These are phyloP conservation scores for Sebastes glaucus DNA, from an alignment of 2,797 vertebrate species.

Conservation along the genomic window DNA sequence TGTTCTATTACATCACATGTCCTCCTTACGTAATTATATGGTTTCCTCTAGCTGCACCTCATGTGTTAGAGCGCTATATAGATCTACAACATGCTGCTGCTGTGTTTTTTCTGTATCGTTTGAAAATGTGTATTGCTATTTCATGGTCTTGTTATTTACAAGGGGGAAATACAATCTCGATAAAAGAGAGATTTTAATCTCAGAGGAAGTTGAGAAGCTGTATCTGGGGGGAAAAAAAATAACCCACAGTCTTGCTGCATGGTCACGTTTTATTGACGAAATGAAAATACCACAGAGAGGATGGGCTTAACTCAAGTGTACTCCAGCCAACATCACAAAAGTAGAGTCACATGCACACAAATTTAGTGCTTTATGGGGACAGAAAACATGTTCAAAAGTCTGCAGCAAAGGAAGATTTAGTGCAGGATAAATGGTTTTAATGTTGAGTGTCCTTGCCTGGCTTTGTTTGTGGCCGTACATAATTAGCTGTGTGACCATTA, in stretches of 20 bases:
- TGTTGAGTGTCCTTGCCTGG: conserved; percentile 51
- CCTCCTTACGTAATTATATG: conserved; percentile 18
- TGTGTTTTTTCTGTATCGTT: neutral
- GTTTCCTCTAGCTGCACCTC: neutral
- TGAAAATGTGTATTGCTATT: neutral
- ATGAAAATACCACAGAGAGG: conserved; percentile 61
- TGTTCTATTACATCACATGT: conserved; percentile 24
- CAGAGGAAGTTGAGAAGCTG: conserved; percentile 26
- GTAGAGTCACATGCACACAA: conserved; percentile 22
- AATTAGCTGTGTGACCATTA: conserved; percentile 65
- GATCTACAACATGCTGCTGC: neutral
- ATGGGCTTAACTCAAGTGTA: conserved; percentile 30
- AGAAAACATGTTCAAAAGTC: conserved; percentile 39
- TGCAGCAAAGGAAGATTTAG: conserved; percentile 51
- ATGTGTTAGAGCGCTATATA: neutral
- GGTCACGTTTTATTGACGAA: conserved; percentile 59
- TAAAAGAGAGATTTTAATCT: conserved; percentile 18
- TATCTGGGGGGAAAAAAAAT: conserved; percentile 44
- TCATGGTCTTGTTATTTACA: neutral
- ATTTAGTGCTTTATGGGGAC: conserved; percentile 4
- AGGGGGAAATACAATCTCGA: neutral
- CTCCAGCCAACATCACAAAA: conserved; percentile 1
- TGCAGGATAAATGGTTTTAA: conserved; percentile 39
- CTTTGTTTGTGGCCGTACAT: conserved; percentile 52
- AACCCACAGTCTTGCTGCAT: conserved; percentile 25